These are phyloP conservation scores for Eristalis tenax DNA, from an alignment of 2,888 invertebrate species.

Conservation along the genomic window DNA sequence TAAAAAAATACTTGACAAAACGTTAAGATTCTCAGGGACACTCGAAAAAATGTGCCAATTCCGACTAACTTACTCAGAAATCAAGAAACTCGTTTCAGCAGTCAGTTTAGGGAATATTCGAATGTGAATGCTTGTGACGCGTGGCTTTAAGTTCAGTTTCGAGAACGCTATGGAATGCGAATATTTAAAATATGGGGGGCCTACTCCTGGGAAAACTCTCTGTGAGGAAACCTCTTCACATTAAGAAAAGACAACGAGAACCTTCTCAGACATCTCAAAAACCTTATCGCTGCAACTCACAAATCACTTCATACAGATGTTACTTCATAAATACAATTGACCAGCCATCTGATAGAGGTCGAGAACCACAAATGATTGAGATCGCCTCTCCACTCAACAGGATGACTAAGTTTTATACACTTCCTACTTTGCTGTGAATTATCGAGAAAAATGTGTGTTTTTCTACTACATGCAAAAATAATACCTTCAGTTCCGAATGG, in stretches of 20 bases:
- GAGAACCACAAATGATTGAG: background rate
- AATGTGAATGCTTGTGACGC: no score
- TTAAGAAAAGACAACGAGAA: background rate
- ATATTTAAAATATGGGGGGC: no score
- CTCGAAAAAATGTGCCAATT: no score
- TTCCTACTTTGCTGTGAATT: background rate
- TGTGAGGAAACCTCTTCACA: no score
- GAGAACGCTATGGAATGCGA: no score
- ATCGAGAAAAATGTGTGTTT: background rate
- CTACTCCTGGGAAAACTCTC: no score
- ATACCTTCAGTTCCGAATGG: background rate
- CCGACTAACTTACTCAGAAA: no score
- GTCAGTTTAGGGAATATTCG: no score
- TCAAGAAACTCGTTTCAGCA: no score
- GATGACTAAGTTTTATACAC: background rate
- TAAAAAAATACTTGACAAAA: no score
- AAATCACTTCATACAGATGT: constrained; percentile 52
- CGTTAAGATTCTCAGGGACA: no score
- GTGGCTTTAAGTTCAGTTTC: no score
- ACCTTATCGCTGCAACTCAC: background rate
- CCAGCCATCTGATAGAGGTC: background rate
- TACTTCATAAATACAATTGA: background rate
- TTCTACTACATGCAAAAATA: constrained; percentile 45
- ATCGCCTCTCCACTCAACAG: background rate
- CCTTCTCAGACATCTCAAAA: background rate